Conservation (phyloP, 2,888 invertebrate species). For the Prosapia bicincta region DNA sequence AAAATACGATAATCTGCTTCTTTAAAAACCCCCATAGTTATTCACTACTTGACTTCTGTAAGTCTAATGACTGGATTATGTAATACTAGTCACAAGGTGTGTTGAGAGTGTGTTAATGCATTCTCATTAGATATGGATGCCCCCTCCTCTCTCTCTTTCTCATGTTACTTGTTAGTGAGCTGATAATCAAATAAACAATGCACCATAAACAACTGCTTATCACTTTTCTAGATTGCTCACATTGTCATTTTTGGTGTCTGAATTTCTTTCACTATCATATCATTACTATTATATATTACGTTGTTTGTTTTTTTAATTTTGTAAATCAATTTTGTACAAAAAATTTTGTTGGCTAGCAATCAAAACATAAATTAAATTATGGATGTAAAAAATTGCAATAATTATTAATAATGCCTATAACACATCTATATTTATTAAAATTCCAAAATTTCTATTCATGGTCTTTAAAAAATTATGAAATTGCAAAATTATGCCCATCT, state of each 20-base stretch:
- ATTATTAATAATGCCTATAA: too few relatives aligned
- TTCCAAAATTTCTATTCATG: too few relatives aligned
- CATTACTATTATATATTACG: too few relatives aligned
- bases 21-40: conserved; percentile 8
- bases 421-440: too few relatives aligned
- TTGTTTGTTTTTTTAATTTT: too few relatives aligned
- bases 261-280: too few relatives aligned
- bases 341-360: too few relatives aligned
- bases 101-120: background rate
- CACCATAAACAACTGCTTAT: background rate
- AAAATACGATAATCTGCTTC: conserved; percentile 12
- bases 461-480: too few relatives aligned
- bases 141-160: background rate
- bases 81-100: background rate
- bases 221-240: background rate
- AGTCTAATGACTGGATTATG: background rate
- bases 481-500: too few relatives aligned
- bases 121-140: background rate
- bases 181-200: background rate
- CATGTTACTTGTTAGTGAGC: background rate
- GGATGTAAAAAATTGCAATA: too few relatives aligned
- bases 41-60: background rate
- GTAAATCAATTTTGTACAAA: too few relatives aligned
- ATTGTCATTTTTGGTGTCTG: background rate
- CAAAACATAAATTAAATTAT: too few relatives aligned